A percentile compares a stretch with the other conserved stretches of the same genome.
phyloP scores from a whole-genome alignment of 2,797 vertebrate species.

The Ctenopoma kingsleyae region DNA sequence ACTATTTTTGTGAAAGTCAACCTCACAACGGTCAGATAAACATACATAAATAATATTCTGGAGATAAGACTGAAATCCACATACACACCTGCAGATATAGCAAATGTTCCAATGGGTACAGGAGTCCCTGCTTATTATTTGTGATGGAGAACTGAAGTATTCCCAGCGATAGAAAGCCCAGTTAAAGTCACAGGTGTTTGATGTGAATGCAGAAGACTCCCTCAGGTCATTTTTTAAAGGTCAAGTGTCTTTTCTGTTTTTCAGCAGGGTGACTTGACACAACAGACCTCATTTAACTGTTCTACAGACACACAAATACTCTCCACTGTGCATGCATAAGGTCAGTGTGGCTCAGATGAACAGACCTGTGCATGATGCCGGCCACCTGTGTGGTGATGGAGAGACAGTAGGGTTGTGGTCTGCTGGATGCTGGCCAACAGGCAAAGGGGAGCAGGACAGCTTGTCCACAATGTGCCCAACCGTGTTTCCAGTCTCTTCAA shows the following conservation, averaged over 20 bases:
- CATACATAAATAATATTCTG: neutral
- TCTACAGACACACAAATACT: neutral
- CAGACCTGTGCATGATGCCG: conserved; percentile 15
- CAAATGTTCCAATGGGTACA: neutral
- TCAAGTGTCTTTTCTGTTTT: conserved; percentile 25
- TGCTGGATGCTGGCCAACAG: conserved; percentile 2
- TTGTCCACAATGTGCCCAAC: neutral
- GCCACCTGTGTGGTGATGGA: conserved; percentile 13
- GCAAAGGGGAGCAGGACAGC: conserved; percentile 14
- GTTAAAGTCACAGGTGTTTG: conserved; percentile 27
- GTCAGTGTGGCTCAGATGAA: neutral
- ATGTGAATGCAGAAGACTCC: conserved; percentile 41
- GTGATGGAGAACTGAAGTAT: conserved; percentile 7
- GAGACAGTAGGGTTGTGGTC: neutral
- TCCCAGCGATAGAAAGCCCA: conserved; percentile 3
- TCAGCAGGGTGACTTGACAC: conserved; percentile 24
- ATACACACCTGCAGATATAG: neutral
- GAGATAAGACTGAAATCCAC: neutral
- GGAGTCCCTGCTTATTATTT: neutral
- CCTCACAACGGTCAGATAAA: conserved; percentile 11
- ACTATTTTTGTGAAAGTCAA: conserved; percentile 15
- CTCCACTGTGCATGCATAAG: neutral
- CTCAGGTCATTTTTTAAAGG: conserved; percentile 30
- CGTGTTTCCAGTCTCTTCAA: neutral
- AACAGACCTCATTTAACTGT: neutral